These are phyloP conservation scores for Bubo blakistoni DNA, from an alignment of 2,113 vertebrate genomes.

Conservation along the genomic window DNA sequence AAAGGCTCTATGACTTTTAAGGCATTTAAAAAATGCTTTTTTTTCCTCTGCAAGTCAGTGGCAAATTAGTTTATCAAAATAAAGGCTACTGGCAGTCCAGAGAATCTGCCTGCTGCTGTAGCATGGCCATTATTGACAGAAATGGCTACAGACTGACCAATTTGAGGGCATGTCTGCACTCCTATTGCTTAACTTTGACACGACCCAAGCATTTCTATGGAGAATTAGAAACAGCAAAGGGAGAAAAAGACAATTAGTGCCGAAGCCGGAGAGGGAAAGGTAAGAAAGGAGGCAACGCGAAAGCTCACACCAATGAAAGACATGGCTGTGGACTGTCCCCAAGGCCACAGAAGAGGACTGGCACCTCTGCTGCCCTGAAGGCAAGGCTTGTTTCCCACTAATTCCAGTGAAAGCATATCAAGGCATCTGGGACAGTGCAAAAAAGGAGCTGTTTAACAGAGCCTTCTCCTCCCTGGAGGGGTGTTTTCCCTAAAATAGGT, in stretches of 20 bases:
- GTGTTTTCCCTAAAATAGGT: neutral
- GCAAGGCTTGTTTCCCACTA: neutral
- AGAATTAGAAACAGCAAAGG: neutral
- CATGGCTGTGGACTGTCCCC: rapidly evolving
- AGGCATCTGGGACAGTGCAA: neutral
- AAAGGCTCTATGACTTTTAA: neutral
- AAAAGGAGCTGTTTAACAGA: neutral
- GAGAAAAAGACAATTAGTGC: neutral
- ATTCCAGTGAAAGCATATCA: neutral
- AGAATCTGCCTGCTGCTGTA: neutral
- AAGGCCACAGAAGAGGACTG: neutral
- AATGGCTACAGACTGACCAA: neutral
- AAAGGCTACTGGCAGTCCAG: neutral
- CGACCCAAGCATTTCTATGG: neutral
- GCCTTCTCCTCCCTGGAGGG: neutral
- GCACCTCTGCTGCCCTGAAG: neutral
- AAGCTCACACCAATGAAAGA: neutral
- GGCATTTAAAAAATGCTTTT: neutral
- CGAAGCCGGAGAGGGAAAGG: neutral
- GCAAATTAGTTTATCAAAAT: neutral
- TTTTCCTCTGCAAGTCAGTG: neutral
- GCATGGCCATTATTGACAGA: neutral
- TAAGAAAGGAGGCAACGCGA: neutral
- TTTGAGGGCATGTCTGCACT: neutral
- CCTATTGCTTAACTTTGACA: neutral